Base-by-base conservation (phyloP, 2,888 invertebrate genomes). In the Lagria hirta region DNA sequence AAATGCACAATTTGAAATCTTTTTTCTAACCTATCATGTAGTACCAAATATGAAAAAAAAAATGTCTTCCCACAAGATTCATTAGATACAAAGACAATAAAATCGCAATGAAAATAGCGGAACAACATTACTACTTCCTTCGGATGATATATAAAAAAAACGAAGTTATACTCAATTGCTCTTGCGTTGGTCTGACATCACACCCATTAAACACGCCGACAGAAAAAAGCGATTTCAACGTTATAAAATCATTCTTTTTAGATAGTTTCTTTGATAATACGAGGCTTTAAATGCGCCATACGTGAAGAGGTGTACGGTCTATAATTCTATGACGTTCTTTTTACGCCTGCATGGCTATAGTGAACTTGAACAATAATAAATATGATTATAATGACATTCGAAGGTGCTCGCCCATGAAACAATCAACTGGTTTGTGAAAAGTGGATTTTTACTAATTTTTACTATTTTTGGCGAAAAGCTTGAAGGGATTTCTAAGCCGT, bases 381-480 rank as follows among this genome's bases (percentile, higher is more conserved):
- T 65, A 64, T 57, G 60, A 64, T 58, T 63, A 62, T 66, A 66
- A 66, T 66, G 65, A 66, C 65, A 65, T 64, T 60, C 53, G 51
- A 43, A 66, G 64, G 65, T 63, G 66, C 64, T 62, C 65, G 57
- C 51, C 60, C 65, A 58, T 65, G 58, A 64, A 62, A 64, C 61
- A 58, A 64, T 62, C 52, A 55, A 46, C 52, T 53, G 53, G 46
- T 51, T 53, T 36, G 2, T 4, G 22, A 3, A 22, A 22, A 22
- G 10, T 4, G 10, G 5, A 22, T 2, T 22, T 4, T 22, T 4
- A 2, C 10, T 22, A 10, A 22, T 48, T n/a, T n/a, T n/a, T n/a
- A n/a, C n/a, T n/a, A n/a, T n/a, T n/a, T n/a, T n/a, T n/a, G n/a
- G n/a, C n/a, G n/a, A n/a, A n/a, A n/a, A n/a, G n/a, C n/a, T n/a